Percentiles rank a stretch among this genome's conserved stretches.
Conservation (phyloP, 2,888 invertebrate species). For the Orthosia gothica region DNA sequence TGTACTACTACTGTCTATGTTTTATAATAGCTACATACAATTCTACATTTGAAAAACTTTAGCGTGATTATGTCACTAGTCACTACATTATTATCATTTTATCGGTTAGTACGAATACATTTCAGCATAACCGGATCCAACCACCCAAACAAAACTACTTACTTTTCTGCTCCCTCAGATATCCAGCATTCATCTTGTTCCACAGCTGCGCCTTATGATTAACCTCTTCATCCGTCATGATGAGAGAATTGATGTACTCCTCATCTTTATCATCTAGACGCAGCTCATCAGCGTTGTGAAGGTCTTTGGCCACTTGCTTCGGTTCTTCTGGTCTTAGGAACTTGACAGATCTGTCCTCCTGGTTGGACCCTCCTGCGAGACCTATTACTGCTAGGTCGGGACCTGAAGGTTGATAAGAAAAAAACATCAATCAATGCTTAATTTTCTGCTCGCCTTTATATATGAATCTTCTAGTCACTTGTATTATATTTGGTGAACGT, state of each 20-base stretch:
- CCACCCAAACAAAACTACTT: constrained; percentile 69
- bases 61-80: not conserved
- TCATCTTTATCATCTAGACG: constrained; percentile 96
- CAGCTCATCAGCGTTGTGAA: constrained; percentile 90
- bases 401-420: constrained; percentile 79
- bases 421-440: no score
- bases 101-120: not conserved
- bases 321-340: constrained; percentile 85
- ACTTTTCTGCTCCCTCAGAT: constrained; percentile 96
- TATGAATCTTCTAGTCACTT: no score
- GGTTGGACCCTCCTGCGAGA: constrained; percentile 84
- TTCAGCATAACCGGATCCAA: constrained; percentile 3
- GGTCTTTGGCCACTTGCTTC: constrained; percentile 78
- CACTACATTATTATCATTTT: not conserved
- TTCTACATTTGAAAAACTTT: not conserved
- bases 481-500: no score
- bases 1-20: no score
- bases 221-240: constrained; percentile 94
- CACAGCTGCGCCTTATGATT: constrained; percentile 96
- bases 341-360: constrained; percentile 80
- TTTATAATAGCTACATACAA: no score
- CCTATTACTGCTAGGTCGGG: constrained; percentile 96
- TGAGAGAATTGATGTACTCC: constrained; percentile 96
- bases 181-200: constrained; percentile 97
- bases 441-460: no score